Evolutionary conservation across 2,888 invertebrate genomes (phyloP), one percentile per base, ranked within the genome.

Genomic region (Lepidocyrtinus sp.): DNA sequence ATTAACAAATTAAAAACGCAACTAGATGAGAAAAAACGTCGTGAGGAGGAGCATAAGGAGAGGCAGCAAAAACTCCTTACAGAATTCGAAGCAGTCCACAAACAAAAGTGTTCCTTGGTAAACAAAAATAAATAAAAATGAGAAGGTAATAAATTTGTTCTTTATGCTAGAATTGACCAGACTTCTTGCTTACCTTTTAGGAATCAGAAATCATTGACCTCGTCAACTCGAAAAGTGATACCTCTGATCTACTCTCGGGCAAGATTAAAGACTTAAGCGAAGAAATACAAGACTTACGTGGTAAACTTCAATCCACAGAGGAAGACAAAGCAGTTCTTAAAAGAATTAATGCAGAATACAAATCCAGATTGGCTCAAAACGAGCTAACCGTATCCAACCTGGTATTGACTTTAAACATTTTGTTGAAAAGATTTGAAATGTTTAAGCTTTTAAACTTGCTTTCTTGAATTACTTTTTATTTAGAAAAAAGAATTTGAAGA

Each of bases 1-100:
- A 17, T 55, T 0, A 21, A 55, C 0, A 64, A 68, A 15, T 19
- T 74, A 90, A 90, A 85, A 90, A 89, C 68, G 84, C 90, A 64
- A 78, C 83, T 55, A 45, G 88, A 81, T 86, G 87, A 19, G 72
- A 85, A 26, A 86, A 85, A 79, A 84, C 83, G 90, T 84, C 89
- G 89, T 86, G 86, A 90, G 3, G 88, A 89, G 83, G 87, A 88
- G 25, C 86, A 88, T 19, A 89, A 90, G 82, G 87, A 85, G 72
- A 90, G 89, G 88, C 85, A 89, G 0, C 89, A 89, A 84, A 89
- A 89, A 81, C 86, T 89, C 19, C 90, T 90, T 87, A 80, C 82
- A 9, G 88, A 88, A 82, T 85, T 87, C 36, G 84, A 85, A 71
- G 89, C 89, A 82, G 82, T 88, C 5, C 19, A 68, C 3, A 63